phyloP scores from a whole-genome alignment of 2,888 invertebrate species.

The Nebria salina region DNA sequence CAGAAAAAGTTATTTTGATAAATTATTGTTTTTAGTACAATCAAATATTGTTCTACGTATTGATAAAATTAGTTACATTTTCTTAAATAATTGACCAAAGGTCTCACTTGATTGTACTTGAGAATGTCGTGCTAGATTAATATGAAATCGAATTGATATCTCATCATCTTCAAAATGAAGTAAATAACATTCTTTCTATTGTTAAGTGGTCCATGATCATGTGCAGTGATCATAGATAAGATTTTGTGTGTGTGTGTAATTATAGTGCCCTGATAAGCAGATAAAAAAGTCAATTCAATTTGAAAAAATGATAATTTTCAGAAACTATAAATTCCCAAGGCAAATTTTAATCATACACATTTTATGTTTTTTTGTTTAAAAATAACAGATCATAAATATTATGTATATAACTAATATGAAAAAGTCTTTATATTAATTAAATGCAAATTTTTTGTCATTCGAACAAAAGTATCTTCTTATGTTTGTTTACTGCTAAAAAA shows the following conservation, averaged over 20 bases:
- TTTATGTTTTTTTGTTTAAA: too few species aligned
- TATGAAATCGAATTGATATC: slow-evolving; percentile 23
- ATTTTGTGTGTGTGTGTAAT: neutral
- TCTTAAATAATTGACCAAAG: slow-evolving; percentile 9
- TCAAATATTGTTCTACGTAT: slow-evolving; percentile 2
- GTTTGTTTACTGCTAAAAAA: too few species aligned
- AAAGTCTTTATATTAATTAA: too few species aligned
- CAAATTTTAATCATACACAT: too few species aligned
- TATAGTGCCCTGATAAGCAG: neutral
- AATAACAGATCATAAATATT: too few species aligned
- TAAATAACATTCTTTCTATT: slow-evolving; percentile 45
- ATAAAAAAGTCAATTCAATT: neutral
- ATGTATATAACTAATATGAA: too few species aligned
- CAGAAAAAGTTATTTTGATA: neutral
- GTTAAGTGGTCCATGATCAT: slow-evolving; percentile 9
- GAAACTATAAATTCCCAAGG: too few species aligned
- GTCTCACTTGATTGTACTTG: slow-evolving; percentile 12
- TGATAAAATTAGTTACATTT: slow-evolving; percentile 4
- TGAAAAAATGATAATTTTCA: too few species aligned
- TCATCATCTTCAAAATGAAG: slow-evolving; percentile 24
- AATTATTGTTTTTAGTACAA: slow-evolving; percentile 2
- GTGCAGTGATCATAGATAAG: slow-evolving; percentile 6
- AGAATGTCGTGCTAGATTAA: slow-evolving; percentile 27
- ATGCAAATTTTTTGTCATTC: too few species aligned
- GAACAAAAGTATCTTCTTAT: too few species aligned